Conservation (phyloP, 1,140 invertebrate genomes). For the Dinoponera quadriceps region DNA sequence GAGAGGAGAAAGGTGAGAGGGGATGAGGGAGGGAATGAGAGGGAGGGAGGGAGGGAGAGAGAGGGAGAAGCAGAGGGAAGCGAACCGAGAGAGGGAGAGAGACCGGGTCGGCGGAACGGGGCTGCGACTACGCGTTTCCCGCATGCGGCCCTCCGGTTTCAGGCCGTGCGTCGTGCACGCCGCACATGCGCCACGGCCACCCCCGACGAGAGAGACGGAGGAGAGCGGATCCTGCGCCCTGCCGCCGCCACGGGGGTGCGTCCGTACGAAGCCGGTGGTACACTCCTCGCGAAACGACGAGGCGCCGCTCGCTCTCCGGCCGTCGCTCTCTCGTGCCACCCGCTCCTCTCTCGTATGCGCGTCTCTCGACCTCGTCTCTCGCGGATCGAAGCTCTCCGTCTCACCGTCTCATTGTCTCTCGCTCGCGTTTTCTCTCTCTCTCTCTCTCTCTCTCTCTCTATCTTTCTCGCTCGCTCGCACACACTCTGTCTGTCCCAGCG, state of each 20-base stretch:
- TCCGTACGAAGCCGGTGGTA: constrained; percentile 66
- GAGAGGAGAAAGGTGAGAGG: neutral
- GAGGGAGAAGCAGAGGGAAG: neutral
- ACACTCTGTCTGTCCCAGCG: too few species aligned
- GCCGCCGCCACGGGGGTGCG: constrained; percentile 69
- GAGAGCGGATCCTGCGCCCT: constrained; percentile 65
- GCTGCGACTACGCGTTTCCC: constrained; percentile 61
- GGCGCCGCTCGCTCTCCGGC: constrained; percentile 42
- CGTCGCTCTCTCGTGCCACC: constrained; percentile 38
- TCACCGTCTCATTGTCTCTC: too few species aligned
- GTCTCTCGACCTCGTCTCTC: constrained; percentile 11
- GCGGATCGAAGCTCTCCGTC: neutral
- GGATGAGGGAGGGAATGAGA: constrained; percentile 6
- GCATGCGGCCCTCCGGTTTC: constrained; percentile 57
- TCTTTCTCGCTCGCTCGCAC: too few species aligned
- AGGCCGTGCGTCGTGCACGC: constrained; percentile 35
- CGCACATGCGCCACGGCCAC: constrained; percentile 41
- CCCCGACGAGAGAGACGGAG: neutral
- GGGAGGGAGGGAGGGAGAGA: neutral
- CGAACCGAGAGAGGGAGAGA: neutral
- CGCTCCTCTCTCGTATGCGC: constrained; percentile 27
- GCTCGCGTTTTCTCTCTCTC: too few species aligned
- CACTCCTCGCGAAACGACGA: constrained; percentile 57
- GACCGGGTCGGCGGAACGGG: constrained; percentile 48
- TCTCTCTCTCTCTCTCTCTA: too few species aligned